Percentiles rank a stretch among this genome's conserved stretches.
phyloP scores from a whole-genome alignment of 2,797 vertebrate genomes.

The Sorex maritimensis region DNA sequence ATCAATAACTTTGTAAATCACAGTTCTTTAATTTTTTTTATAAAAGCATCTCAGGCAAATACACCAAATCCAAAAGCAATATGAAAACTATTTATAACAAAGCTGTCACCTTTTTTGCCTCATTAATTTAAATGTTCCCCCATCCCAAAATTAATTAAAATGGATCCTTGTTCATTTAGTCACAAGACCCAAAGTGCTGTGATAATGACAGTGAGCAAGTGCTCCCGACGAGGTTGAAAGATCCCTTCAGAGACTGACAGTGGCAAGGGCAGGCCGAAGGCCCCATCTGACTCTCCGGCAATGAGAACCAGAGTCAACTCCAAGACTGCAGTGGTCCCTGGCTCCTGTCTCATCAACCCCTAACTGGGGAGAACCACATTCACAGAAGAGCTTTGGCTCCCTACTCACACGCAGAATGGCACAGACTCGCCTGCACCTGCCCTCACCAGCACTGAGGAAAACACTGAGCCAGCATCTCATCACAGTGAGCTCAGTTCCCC shows the following conservation, averaged over 20 bases:
- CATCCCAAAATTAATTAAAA: background rate
- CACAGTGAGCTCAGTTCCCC: constrained; percentile 28
- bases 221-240: constrained; percentile 21
- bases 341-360: background rate
- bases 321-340: background rate
- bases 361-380: background rate
- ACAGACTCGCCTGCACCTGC: background rate
- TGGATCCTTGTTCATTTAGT: background rate
- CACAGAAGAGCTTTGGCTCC: constrained; percentile 38
- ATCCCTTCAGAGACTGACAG: background rate
- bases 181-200: background rate
- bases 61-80: background rate
- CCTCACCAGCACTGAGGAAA: background rate
- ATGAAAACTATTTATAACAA: background rate
- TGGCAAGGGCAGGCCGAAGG: background rate
- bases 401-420: background rate
- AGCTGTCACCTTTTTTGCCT: background rate
- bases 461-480: background rate
- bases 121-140: constrained; percentile 6
- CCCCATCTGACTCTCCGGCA: background rate
- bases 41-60: background rate
- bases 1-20: no score
- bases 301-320: constrained; percentile 21
- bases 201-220: background rate
- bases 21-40: no score